These are phyloP conservation scores for Zenarchopterus dispar DNA, from an alignment of 2,797 vertebrate genomes.

Conservation along the genomic window DNA sequence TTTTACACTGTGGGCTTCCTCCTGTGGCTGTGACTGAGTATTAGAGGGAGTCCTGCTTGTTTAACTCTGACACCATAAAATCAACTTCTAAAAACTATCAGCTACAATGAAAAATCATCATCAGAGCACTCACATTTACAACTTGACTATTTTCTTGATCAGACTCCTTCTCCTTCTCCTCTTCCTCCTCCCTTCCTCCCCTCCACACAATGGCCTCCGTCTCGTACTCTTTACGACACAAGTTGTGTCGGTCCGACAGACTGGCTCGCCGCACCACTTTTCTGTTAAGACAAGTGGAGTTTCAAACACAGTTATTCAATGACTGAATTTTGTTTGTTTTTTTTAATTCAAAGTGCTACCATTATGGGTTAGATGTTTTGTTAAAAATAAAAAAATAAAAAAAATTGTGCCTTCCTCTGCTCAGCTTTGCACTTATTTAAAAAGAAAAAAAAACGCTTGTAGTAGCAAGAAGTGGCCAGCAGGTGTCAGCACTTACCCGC, in stretches of 20 bases:
- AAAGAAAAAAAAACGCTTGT: background rate
- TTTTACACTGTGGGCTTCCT: conserved; percentile 27
- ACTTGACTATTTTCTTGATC: conserved; percentile 90
- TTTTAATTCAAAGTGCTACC: no score
- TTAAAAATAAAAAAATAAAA: no score
- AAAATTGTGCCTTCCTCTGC: background rate
- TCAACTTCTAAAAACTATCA: background rate
- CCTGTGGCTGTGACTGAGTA: background rate
- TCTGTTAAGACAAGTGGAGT: conserved; percentile 68
- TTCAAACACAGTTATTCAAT: background rate
- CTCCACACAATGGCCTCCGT: conserved; percentile 97
- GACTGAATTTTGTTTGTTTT: no score
- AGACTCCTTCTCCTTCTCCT: conserved; percentile 86
- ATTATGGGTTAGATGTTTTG: no score
- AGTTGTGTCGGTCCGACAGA: conserved; percentile 93
- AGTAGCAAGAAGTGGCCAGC: conserved; percentile 45
- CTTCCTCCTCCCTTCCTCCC: conserved; percentile 84
- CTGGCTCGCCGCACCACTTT: conserved; percentile 97
- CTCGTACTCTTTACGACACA: conserved; percentile 96
- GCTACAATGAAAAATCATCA: background rate
- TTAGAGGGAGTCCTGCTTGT: conserved; percentile 2
- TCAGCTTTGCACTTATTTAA: background rate
- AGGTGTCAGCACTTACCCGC: conserved; percentile 87
- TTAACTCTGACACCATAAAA: no score
- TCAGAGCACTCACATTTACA: conserved; percentile 65